Conservation (phyloP, 2,113 vertebrate species). For the Sceloporus undulatus region DNA sequence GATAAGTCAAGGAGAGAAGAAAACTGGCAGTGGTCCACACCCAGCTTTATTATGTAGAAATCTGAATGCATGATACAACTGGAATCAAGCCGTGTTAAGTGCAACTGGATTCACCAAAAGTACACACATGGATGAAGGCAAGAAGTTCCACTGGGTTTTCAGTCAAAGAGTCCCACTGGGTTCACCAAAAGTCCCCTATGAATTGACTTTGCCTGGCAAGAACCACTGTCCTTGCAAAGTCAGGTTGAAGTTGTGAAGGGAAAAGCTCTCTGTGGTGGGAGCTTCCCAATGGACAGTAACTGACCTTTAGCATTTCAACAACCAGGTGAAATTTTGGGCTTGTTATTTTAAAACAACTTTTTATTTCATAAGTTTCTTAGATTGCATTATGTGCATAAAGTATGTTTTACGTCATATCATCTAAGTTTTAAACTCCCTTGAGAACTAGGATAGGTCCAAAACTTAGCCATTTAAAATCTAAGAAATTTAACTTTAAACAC, state of each 20-base stretch:
- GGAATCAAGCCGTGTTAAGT: background rate
- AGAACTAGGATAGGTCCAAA: background rate
- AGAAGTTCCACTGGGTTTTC: background rate
- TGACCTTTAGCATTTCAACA: background rate
- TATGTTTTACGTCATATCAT: background rate
- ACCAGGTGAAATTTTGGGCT: background rate
- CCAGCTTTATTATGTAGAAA: background rate
- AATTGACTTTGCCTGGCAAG: background rate
- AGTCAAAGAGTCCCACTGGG: background rate
- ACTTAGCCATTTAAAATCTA: background rate
- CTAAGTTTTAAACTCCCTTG: background rate
- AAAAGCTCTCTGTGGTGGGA: background rate
- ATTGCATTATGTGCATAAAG: background rate
- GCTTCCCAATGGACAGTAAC: background rate
- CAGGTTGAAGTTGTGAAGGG: too few species aligned
- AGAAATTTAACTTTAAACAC: background rate
- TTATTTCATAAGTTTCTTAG: background rate
- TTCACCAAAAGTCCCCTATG: slow-evolving; percentile 3
- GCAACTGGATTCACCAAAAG: background rate
- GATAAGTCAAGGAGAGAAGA: too few species aligned
- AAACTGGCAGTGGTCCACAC: background rate
- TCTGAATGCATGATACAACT: background rate
- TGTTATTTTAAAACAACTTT: background rate
- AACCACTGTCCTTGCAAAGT: background rate
- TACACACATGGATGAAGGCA: background rate